A percentile compares a stretch with the other conserved stretches of the same genome.
Evolutionary conservation across 1,140 invertebrate genomes (phyloP).

Genomic region (Drosophila melanogaster): Release_6_plus_ISO1_MT NT_037436.4:5344001-5344500

Average conservation of each 20-base stretch:
- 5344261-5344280: slow-evolving; percentile 32
- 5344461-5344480: slow-evolving; percentile 67
- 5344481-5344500: slow-evolving; percentile 85
- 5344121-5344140: slow-evolving; percentile 78
- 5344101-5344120: slow-evolving; percentile 52
- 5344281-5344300: slow-evolving; percentile 67
- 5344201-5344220: slow-evolving; percentile 69
- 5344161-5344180: slow-evolving; percentile 76
- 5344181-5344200: slow-evolving; percentile 64
- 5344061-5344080: slow-evolving; percentile 83
- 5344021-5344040: slow-evolving; percentile 90
- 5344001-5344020: slow-evolving; percentile 86
- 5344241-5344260: background rate
- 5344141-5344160: slow-evolving; percentile 75
- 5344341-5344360: slow-evolving; percentile 72
- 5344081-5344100: slow-evolving; percentile 91
- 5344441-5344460: slow-evolving; percentile 75
- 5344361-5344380: slow-evolving; percentile 83
- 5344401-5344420: slow-evolving; percentile 78
- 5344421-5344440: slow-evolving; percentile 76
- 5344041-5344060: slow-evolving; percentile 90
- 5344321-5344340: slow-evolving; percentile 82
- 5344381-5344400: slow-evolving; percentile 83
- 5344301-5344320: slow-evolving; percentile 79
- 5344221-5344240: slow-evolving; percentile 57